A percentile compares a stretch with the other conserved stretches of the same genome.
Evolutionary conservation across 2,113 vertebrate genomes (phyloP).

Genomic region (Actinemys pallida): DNA sequence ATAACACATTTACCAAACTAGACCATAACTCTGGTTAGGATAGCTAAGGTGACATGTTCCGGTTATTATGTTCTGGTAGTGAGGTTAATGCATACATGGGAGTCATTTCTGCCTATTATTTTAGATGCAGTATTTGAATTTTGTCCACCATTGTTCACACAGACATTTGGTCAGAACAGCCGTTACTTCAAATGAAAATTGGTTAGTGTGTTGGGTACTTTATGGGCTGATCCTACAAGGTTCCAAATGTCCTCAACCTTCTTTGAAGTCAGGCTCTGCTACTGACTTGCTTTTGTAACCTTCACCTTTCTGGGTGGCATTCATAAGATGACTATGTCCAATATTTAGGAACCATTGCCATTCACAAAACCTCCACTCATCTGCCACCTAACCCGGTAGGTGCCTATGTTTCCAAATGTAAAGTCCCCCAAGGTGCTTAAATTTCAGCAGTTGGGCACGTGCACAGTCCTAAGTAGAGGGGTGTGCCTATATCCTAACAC

Average conservation of each 20-base stretch:
- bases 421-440: neutral
- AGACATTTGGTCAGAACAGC: neutral
- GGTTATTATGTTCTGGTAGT: neutral
- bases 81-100: neutral
- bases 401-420: neutral
- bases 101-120: neutral
- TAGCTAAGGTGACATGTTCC: neutral
- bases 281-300: neutral
- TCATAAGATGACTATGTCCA: neutral
- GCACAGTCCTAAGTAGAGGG: neutral
- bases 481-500: neutral
- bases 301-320: neutral
- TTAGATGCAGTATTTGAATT: neutral
- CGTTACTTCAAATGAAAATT: neutral
- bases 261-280: neutral
- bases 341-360: neutral
- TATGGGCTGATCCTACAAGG: neutral
- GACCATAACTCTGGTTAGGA: rapidly evolving
- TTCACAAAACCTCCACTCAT: neutral
- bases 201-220: neutral
- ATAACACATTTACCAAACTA: neutral
- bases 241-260: neutral
- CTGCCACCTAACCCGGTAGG: neutral
- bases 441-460: neutral
- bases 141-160: neutral